phyloP scores from a whole-genome alignment of 2,113 vertebrate species.

The Otolemur garnettii region DNA sequence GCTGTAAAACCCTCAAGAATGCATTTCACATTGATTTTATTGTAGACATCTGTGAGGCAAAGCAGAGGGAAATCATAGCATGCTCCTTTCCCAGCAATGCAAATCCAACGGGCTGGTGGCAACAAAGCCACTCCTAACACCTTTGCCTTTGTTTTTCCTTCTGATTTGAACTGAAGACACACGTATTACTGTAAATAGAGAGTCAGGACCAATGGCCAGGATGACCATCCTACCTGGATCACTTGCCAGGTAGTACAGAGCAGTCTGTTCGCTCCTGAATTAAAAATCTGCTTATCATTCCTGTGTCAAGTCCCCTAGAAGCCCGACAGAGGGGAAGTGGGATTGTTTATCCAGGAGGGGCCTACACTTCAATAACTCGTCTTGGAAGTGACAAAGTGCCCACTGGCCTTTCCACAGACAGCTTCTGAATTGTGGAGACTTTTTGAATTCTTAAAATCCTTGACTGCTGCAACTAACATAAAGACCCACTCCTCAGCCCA shows the following conservation, averaged over 20 bases:
- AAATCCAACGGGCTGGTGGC: constrained; percentile 54
- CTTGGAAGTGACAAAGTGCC: neutral
- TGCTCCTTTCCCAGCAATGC: constrained; percentile 62
- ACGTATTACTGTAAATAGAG: neutral
- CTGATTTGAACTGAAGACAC: constrained; percentile 56
- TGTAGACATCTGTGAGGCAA: constrained; percentile 75
- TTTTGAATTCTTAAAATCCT: neutral
- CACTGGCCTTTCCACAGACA: neutral
- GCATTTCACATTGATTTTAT: constrained; percentile 56
- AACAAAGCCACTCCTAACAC: constrained; percentile 26
- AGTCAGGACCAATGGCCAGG: neutral
- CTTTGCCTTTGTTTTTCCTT: constrained; percentile 44
- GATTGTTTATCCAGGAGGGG: neutral
- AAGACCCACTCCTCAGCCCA: neutral
- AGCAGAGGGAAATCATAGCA: constrained; percentile 70
- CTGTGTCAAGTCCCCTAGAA: neutral
- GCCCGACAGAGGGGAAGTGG: neutral
- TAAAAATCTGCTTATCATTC: neutral
- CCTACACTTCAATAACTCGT: neutral
- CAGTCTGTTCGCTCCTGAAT: neutral
- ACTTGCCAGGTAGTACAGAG: neutral
- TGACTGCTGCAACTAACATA: neutral
- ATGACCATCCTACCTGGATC: neutral
- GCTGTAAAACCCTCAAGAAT: constrained; percentile 47
- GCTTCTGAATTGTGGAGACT: constrained; percentile 22